phyloP scores from a whole-genome alignment of 2,113 vertebrate genomes.

The Cavia aperea region DNA sequence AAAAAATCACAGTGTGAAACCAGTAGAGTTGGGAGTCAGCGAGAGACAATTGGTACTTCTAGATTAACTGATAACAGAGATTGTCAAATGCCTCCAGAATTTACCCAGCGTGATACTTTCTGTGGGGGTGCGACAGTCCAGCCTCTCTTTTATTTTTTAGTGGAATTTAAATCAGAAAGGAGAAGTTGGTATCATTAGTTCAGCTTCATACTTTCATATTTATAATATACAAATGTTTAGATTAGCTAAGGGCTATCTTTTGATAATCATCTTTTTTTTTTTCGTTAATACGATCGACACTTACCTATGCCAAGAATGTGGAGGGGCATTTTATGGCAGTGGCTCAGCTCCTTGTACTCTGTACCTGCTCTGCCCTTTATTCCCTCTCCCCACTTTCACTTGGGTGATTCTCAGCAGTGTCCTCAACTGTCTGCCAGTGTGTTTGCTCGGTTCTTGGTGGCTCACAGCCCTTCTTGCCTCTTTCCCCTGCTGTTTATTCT shows the following conservation, averaged over 20 bases:
- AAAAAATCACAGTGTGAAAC: slow-evolving; percentile 71
- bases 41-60: slow-evolving; percentile 30
- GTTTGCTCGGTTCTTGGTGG: not conserved
- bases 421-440: not conserved
- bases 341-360: not conserved
- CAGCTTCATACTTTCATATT: slow-evolving; percentile 14
- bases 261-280: slow-evolving; percentile 18
- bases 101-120: slow-evolving; percentile 17
- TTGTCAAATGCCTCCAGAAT: slow-evolving; percentile 30
- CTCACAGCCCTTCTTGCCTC: not conserved
- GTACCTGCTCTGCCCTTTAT: not conserved
- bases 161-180: slow-evolving; percentile 20
- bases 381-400: not conserved
- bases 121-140: not conserved
- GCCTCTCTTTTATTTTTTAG: slow-evolving; percentile 12
- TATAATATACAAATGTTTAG: not conserved
- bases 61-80: slow-evolving; percentile 35
- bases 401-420: not conserved
- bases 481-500: not conserved
- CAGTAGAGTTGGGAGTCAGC: slow-evolving; percentile 64
- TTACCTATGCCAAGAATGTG: not conserved
- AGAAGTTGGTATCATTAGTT: not conserved
- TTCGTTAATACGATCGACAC: not conserved
- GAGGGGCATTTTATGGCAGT: not conserved
- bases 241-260: not conserved